Evolutionary conservation across 2,888 invertebrate genomes (phyloP), one percentile per base, ranked within the genome.

Genomic region (Agrochola macilenta): DNA sequence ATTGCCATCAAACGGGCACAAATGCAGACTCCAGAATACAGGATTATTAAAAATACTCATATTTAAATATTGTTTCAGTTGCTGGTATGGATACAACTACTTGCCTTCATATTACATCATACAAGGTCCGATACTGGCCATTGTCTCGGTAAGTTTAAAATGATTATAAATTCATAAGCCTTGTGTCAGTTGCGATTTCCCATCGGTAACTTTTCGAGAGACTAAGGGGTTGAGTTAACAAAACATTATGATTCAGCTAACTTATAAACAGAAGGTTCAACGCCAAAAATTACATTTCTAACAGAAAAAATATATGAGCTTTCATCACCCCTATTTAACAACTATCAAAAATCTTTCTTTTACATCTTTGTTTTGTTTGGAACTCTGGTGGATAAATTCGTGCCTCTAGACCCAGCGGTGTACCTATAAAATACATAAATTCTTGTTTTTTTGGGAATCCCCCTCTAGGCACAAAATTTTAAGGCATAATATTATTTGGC

Each of bases 71-170:
- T 60, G 12, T 76, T 93, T 58, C 91, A 97, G 97, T 79, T 98
- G 98, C 91, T 99, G 99, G 98, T 98, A 98, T 95, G 98, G 98
- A 8, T 99, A 99, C 92, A 98, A 98, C 92, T 97, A 98, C 84
- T 97, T 98, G 12, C 94, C 97, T 0, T 97, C 98, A 88, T 99
- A 98, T 92, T 99, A 99, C 99, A 98, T 99, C 85, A 95, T 99
- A 46, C 99, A 99, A 94, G 99, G 98, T 39, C 99, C 99, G 0
- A 96, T 99, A 72, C 97, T 98, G 78, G 97, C 97, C 4, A 97
- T 99, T 39, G 98, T 99, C 87, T 91, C 98, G 96, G 99, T 99
- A 95, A 97, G 97, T 95, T 11, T 11, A 14, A 46, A 57, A 30
- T 30, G 14, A 49, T 30, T 30, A 30, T 14, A 14, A 14, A 20